Conservation (phyloP, 1,140 invertebrate species). For the Drosophila pachea region DNA sequence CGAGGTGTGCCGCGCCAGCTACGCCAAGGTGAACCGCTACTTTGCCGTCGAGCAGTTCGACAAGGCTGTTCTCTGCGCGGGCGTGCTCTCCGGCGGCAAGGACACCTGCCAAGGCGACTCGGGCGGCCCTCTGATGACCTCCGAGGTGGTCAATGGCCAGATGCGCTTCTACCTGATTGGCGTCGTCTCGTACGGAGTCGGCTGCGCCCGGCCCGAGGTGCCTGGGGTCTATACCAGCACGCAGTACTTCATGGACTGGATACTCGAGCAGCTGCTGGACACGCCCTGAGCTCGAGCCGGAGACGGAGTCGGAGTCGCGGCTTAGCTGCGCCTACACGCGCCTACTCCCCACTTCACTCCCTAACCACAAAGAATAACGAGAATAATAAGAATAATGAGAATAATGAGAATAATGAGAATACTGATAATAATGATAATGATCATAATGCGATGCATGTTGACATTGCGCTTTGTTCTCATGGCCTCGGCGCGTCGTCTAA, state of each 20-base stretch:
- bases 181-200: slow-evolving; percentile 85
- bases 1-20: slow-evolving; percentile 82
- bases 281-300: slow-evolving; percentile 42
- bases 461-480: slow-evolving; percentile 62
- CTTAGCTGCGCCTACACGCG: no score
- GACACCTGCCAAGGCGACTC: slow-evolving; percentile 93
- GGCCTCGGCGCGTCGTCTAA: slow-evolving; percentile 31
- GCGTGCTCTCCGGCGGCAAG: slow-evolving; percentile 84
- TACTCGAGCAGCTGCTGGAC: slow-evolving; percentile 55
- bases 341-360: neutral
- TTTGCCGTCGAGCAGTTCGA: slow-evolving; percentile 82
- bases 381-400: slow-evolving; percentile 8
- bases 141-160: slow-evolving; percentile 48
- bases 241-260: slow-evolving; percentile 81
- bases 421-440: slow-evolving; percentile 6
- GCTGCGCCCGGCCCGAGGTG: slow-evolving; percentile 83
- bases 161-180: slow-evolving; percentile 82
- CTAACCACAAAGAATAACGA: slow-evolving; percentile 14
- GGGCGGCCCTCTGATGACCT: slow-evolving; percentile 89
- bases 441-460: slow-evolving; percentile 26
- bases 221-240: slow-evolving; percentile 88
- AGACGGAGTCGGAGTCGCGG: no score
- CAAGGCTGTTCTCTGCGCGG: slow-evolving; percentile 87
- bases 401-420: slow-evolving; percentile 16
- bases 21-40: slow-evolving; percentile 80